These are phyloP conservation scores for Branchipolynoe longqiensis DNA, from an alignment of 2,888 invertebrate species.

Conservation along the genomic window DNA sequence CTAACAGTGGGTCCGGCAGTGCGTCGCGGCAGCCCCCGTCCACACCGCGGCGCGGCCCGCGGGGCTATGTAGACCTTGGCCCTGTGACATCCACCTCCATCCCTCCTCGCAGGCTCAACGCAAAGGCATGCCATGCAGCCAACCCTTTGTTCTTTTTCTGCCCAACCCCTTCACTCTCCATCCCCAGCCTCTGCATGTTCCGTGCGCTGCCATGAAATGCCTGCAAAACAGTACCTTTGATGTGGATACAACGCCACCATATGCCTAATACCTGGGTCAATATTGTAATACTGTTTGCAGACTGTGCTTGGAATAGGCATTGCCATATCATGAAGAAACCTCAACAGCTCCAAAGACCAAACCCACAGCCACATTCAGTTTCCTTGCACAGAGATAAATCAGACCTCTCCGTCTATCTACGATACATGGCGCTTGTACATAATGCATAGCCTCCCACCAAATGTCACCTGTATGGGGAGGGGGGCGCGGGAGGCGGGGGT, in stretches of 20 bases:
- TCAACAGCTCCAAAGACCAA: conserved; percentile 7
- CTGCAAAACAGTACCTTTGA: conserved; percentile 38
- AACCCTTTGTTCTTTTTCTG: conserved; percentile 37
- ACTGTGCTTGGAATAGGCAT: conserved; percentile 30
- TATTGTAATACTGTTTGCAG: conserved; percentile 40
- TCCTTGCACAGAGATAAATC: too few relatives aligned
- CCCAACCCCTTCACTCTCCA: too few relatives aligned
- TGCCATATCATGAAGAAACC: conserved; percentile 35
- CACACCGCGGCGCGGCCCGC: neutral
- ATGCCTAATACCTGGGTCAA: conserved; percentile 48
- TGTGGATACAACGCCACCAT: conserved; percentile 44
- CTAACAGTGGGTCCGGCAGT: neutral
- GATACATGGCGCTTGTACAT: conserved; percentile 21
- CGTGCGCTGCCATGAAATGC: conserved; percentile 39
- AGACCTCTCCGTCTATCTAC: too few relatives aligned
- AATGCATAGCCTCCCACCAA: neutral
- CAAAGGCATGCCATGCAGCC: conserved; percentile 16
- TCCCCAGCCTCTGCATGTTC: conserved; percentile 1
- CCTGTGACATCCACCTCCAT: conserved; percentile 1
- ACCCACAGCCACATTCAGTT: neutral
- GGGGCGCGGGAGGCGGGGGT: neutral
- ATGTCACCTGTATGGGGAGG: conserved; percentile 5
- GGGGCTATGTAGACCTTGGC: neutral
- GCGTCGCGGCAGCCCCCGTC: neutral
- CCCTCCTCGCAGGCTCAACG: neutral